Conservation (phyloP, 2,113 vertebrate genomes). For the Nycticebus coucang region DNA sequence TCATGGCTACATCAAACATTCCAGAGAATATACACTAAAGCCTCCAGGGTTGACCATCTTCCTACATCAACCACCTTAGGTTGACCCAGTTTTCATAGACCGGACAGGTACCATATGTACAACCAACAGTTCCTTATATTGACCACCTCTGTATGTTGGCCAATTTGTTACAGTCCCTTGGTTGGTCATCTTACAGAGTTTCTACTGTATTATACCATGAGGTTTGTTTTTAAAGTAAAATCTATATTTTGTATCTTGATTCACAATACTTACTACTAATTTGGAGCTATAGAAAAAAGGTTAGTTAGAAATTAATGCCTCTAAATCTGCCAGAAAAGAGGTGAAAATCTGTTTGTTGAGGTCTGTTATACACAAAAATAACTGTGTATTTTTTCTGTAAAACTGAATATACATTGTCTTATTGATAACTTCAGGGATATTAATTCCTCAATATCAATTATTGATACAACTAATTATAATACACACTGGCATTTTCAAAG, state of each 20-base stretch:
- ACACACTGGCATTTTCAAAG: not conserved
- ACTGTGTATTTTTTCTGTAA: slow-evolving; percentile 1
- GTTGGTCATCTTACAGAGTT: no score
- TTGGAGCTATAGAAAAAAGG: not conserved
- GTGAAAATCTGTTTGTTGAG: not conserved
- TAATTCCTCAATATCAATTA: not conserved
- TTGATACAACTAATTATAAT: not conserved
- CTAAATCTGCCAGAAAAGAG: not conserved
- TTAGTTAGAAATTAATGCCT: not conserved
- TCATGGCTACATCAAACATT: not conserved
- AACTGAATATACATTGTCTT: not conserved
- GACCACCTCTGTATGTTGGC: no score
- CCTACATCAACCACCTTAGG: no score
- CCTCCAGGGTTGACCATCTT: no score
- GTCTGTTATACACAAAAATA: not conserved
- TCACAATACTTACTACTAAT: not conserved
- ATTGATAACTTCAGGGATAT: not conserved
- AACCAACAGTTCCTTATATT: no score
- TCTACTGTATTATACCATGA: not conserved
- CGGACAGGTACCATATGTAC: no score
- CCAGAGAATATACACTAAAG: not conserved
- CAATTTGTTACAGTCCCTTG: no score
- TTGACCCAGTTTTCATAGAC: no score
- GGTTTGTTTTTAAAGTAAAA: not conserved
- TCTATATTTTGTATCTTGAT: not conserved